Conservation (phyloP, 1,140 invertebrate species). For the Euura saliciscinereae region DNA sequence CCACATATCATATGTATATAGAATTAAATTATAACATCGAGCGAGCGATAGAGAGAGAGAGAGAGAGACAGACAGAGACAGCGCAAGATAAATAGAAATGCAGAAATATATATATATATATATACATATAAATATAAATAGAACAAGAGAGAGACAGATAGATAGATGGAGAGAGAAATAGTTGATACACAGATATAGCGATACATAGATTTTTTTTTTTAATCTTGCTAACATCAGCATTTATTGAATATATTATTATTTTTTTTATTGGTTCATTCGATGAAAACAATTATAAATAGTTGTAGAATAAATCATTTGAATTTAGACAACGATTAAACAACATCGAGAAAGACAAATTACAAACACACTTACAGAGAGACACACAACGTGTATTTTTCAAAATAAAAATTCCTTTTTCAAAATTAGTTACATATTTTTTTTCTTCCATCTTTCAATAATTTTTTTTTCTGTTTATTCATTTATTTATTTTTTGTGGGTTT, state of each 20-base stretch:
- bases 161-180: constrained; percentile 25
- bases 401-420: no score
- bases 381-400: no score
- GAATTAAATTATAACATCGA: no score
- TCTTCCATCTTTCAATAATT: not conserved
- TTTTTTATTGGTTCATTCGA: not conserved
- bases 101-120: not conserved
- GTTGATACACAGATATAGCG: not conserved
- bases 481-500: not conserved
- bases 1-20: no score
- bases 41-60: not conserved
- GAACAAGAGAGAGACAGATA: constrained; percentile 32
- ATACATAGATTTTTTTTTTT: not conserved
- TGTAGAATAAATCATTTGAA: no score
- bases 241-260: not conserved
- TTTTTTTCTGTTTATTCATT: not conserved
- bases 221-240: no score
- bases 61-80: not conserved
- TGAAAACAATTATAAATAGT: no score
- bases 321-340: no score
- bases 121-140: not conserved
- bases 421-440: not conserved
- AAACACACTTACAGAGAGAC: no score
- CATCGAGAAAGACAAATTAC: no score
- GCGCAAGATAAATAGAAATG: not conserved